Base-by-base conservation (phyloP, 2,888 invertebrate genomes). In the Exocentrus adspersus region DNA sequence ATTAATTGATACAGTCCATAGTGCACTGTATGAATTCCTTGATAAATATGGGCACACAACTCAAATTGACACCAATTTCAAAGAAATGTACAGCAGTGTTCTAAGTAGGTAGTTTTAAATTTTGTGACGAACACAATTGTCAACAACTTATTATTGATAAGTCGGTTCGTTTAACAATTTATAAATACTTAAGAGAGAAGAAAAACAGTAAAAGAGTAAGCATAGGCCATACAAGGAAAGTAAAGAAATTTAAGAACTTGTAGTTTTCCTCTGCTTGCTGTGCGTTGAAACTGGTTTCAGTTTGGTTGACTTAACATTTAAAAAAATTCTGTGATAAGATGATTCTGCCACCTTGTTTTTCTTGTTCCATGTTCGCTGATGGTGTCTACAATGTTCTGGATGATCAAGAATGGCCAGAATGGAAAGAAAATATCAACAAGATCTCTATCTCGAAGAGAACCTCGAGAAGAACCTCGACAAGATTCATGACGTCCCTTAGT, bases 1-100 rank as follows among this genome's bases (percentile, higher is more conserved):
- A 17, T 9, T 43, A 43, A 43, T 43, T 43, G 7, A 43, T 43
- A 43, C 16, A 43, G 17, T 43, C 43, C 43, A 51, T 6, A 24
- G 7, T 5, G 24, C 4, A 9, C 14, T 30, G 10, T 24, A 24
- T 28, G 30, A 51, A 32, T 51, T 14, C 30, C n/a, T 51, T 51
- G 28, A 51, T 24, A 28, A 9, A 10, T n/a, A 21, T 51, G 32
- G 32, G 2, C 51, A 51, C 12, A 17, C 16, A 24, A 5, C 24
- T 7, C 24, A 7, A 24, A 24, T 24, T 5, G 24, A 24, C 3
- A 24, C 24, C 3, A 24, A 45, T 45, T 45, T 45, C 16, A 45
- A 45, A 45, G 2, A 19, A 16, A 16, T 19, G 14, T 19, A 12
- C 2, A 5, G 5, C n/a, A 20, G 20, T 9, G 10, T 19, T 45